Conservation (phyloP, 37 sponge, comb jelly and placozoan species). For the Halisarca cf. caerulea region DNA sequence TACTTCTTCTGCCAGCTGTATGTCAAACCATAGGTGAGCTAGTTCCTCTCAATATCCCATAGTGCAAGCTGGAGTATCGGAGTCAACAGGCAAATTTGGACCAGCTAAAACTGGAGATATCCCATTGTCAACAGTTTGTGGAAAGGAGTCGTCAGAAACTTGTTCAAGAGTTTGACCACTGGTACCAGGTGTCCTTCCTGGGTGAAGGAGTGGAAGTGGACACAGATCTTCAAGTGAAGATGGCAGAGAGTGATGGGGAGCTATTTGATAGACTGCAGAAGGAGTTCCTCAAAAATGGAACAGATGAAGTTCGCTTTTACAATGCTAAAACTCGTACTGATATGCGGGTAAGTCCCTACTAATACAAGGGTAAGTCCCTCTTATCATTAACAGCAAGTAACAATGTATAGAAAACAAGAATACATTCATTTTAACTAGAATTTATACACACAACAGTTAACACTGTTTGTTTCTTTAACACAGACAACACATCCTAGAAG, state of each 20-base stretch:
- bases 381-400: no score
- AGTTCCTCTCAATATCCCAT: no score
- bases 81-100: slow-evolving; percentile 50
- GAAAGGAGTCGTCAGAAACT: slow-evolving; percentile 78
- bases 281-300: slow-evolving; percentile 51
- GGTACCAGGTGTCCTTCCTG: slow-evolving; percentile 77
- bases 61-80: slow-evolving; percentile 80
- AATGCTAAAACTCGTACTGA: not conserved
- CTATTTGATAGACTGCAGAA: slow-evolving; percentile 64
- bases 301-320: not conserved
- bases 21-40: no score
- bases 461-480: not conserved
- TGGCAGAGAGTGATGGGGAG: slow-evolving; percentile 21
- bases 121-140: slow-evolving; percentile 78
- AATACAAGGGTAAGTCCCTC: no score
- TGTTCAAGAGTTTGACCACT: slow-evolving; percentile 85
- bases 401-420: no score
- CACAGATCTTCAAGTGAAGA: not conserved
- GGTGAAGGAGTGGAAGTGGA: slow-evolving; percentile 16
- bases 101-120: slow-evolving; percentile 53
- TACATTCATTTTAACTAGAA: no score
- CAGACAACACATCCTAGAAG: not conserved
- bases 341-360: slow-evolving; percentile 6
- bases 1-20: no score
- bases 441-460: no score